These are phyloP conservation scores for Malacosoma neustria DNA, from an alignment of 2,888 invertebrate species.

Conservation along the genomic window DNA sequence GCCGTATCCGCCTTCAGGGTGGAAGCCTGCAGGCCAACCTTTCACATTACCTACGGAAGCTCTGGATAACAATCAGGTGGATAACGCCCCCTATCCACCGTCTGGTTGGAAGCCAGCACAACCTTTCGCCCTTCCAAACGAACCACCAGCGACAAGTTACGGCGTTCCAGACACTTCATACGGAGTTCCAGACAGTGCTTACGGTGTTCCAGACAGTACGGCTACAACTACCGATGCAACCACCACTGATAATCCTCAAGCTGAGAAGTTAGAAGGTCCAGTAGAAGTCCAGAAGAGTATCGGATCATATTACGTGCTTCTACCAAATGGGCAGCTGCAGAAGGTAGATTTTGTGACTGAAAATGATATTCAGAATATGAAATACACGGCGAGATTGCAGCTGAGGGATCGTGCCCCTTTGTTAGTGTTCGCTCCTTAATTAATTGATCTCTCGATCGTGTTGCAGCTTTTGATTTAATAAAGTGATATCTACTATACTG, in stretches of 20 bases:
- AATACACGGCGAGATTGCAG: constrained; percentile 73
- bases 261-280: constrained; percentile 46
- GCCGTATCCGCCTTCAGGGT: constrained; percentile 51
- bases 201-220: constrained; percentile 38
- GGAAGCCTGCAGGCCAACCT: constrained; percentile 52
- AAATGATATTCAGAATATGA: constrained; percentile 72
- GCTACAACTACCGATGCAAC: constrained; percentile 43
- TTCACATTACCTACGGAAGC: constrained; percentile 40
- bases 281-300: constrained; percentile 63
- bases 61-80: constrained; percentile 23
- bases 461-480: constrained; percentile 1
- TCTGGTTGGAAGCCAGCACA: constrained; percentile 61
- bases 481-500: not conserved
- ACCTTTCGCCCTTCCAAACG: constrained; percentile 48
- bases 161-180: constrained; percentile 42
- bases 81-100: constrained; percentile 43
- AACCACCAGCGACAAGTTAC: constrained; percentile 39
- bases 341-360: constrained; percentile 73
- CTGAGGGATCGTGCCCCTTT: constrained; percentile 56
- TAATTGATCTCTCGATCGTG: constrained; percentile 3
- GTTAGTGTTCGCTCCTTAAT: constrained; percentile 39
- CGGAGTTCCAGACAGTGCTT: constrained; percentile 36
- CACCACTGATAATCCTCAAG: constrained; percentile 47
- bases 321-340: constrained; percentile 78
- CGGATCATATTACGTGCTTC: constrained; percentile 77